Percentiles rank a stretch among this genome's conserved stretches.
phyloP scores from a whole-genome alignment of 2,113 vertebrate genomes.

The Dasyornis broadbenti region DNA sequence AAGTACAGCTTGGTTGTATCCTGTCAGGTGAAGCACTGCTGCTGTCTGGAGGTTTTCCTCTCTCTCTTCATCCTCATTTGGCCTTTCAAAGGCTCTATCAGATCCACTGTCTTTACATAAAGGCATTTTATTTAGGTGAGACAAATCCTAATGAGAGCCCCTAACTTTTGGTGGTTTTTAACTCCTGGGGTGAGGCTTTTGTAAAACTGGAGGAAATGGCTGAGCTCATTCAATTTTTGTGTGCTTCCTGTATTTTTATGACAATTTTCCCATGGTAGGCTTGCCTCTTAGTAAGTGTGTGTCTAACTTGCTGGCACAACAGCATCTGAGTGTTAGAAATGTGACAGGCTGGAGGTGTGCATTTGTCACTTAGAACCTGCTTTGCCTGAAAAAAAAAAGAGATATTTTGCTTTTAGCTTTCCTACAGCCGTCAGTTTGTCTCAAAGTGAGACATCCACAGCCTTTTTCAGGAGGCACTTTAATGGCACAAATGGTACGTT shows the following conservation, averaged over 20 bases:
- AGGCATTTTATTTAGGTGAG: neutral
- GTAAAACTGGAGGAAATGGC: neutral
- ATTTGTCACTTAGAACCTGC: neutral
- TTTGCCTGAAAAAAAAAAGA: neutral
- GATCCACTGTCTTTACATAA: neutral
- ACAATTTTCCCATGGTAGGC: neutral
- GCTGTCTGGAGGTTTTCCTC: neutral
- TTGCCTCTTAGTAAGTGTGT: neutral
- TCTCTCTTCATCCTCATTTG: neutral
- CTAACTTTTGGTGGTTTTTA: neutral
- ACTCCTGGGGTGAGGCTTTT: neutral
- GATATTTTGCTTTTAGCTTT: neutral
- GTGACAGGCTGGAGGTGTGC: neutral
- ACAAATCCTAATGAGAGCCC: neutral
- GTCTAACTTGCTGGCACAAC: neutral
- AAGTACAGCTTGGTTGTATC: neutral
- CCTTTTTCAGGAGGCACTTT: neutral
- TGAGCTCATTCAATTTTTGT: neutral
- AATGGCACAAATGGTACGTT: neutral
- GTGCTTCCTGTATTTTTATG: neutral
- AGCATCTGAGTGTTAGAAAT: neutral
- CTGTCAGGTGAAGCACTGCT: neutral
- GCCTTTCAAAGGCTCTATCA: neutral
- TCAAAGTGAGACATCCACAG: neutral
- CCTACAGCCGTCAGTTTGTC: neutral